Percentiles rank a stretch among this genome's conserved stretches.
phyloP scores from a whole-genome alignment of 2,113 vertebrate species.

The Pachycephala philippinensis region DNA sequence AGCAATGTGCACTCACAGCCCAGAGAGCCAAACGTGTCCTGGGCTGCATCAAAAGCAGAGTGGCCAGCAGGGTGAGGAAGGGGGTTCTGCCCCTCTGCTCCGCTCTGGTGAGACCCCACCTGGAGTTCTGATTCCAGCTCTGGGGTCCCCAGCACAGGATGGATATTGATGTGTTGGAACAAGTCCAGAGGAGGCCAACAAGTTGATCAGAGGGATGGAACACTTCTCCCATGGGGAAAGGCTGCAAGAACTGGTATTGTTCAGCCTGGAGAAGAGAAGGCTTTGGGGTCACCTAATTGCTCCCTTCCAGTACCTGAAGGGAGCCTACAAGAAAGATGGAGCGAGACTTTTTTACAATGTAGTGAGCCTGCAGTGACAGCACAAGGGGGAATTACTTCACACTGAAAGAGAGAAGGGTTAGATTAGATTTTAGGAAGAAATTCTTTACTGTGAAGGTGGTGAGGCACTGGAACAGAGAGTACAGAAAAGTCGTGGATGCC shows the following conservation, averaged over 20 bases:
- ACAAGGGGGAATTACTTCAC: background rate
- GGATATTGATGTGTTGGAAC: background rate
- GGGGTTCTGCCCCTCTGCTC: background rate
- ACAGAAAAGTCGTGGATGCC: background rate
- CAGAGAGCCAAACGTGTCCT: background rate
- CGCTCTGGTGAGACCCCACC: background rate
- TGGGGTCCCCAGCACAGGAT: background rate
- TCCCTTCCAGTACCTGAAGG: background rate
- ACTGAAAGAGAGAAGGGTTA: background rate
- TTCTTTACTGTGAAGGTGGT: background rate
- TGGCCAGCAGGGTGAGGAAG: background rate
- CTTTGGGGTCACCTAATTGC: rapidly evolving
- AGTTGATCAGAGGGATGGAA: background rate
- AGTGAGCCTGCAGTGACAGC: background rate
- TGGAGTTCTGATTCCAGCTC: background rate
- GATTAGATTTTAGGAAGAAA: background rate
- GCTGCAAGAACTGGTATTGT: background rate
- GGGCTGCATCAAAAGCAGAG: background rate
- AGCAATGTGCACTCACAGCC: background rate
- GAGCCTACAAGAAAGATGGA: background rate
- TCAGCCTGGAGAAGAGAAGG: background rate
- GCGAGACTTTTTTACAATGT: too few species aligned
- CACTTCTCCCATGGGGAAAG: background rate
- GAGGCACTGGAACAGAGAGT: background rate
- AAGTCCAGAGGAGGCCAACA: background rate